Percentiles rank a stretch among this genome's conserved stretches.
These are phyloP conservation scores for Dolichomitus sp. DNA, from an alignment of 2,888 invertebrate genomes.

Conservation along the genomic window DNA sequence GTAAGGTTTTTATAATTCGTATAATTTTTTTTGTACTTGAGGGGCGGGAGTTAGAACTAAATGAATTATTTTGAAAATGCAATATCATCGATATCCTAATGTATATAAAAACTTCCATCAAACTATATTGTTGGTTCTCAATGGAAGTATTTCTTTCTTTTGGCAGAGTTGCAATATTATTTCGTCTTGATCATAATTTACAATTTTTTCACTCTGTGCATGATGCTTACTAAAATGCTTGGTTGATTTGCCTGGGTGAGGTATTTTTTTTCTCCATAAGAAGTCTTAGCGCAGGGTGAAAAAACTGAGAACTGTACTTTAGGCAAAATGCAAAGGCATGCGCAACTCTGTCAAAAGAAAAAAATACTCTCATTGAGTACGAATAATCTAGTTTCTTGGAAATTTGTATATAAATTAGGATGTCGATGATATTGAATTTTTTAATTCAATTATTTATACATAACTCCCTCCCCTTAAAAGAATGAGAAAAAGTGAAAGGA, in stretches of 20 bases:
- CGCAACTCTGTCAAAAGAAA: not conserved
- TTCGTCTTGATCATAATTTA: too few species aligned
- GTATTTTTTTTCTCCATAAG: too few species aligned
- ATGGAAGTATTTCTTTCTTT: not conserved
- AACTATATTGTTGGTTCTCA: not conserved
- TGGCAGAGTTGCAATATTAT: not conserved
- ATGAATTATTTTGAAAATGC: not conserved
- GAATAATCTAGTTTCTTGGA: not conserved
- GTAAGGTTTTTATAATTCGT: too few species aligned
- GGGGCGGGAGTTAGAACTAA: not conserved
- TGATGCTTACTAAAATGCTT: too few species aligned
- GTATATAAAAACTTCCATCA: too few species aligned
- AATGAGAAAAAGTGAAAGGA: not conserved
- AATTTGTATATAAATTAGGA: not conserved
- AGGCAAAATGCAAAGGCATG: too few species aligned
- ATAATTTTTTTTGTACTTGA: not conserved
- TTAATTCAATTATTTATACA: not conserved
- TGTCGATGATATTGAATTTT: not conserved
- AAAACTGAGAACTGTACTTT: too few species aligned
- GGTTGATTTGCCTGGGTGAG: too few species aligned
- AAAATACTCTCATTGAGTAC: not conserved
- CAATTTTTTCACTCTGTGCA: too few species aligned
- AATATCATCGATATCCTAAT: too few species aligned
- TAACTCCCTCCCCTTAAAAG: not conserved
- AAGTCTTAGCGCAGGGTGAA: too few species aligned